Evolutionary conservation across 2,797 vertebrate genomes (phyloP), one percentile per base, ranked within the genome.

Genomic region (Phoxinus dragarum): DNA sequence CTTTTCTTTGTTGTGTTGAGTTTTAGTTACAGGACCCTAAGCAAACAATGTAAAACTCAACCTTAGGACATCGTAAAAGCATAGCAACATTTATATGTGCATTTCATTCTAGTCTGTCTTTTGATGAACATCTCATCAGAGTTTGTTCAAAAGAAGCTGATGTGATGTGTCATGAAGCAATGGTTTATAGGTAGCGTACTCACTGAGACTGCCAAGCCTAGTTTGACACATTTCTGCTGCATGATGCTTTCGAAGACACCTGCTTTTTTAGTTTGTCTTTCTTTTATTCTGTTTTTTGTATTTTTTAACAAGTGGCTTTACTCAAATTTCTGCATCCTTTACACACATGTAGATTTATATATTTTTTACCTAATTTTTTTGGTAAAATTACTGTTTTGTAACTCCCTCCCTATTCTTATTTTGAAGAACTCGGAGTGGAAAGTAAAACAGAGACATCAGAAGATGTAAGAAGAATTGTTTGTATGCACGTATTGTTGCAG

Each of bases 201-300:
- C 12, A 69, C 80, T 82, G 90, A 95, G 94, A 96, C 95, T 96
- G 95, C 95, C 94, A 95, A 95, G 95, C 94, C 94, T 95, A 93
- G 91, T 90, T 77, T 90, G 84, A 93, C 85, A 89, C 90, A 88
- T 86, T 87, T 88, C 92, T 88, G 90, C 94, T 95, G 96, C 96
- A 96, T 96, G 95, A 94, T 92, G 93, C 94, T 94, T 94, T 88
- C 81, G 91, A 89, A 92, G 86, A 94, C 89, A 94, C 91, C 90
- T 93, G 93, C 94, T 95, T 93, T 94, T 69, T 82, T 56, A 91
- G 91, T 89, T 90, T 91, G 92, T 93, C 90, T 93, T 86, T 92
- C 79, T 91, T 85, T 84, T 86, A 91, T 90, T 64, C 42, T 90
- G 90, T 91, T 87, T 90, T 84, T 89, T 34, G 80, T 91, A 77